phyloP scores from a whole-genome alignment of 2,113 vertebrate genomes.

The Podiceps cristatus region DNA sequence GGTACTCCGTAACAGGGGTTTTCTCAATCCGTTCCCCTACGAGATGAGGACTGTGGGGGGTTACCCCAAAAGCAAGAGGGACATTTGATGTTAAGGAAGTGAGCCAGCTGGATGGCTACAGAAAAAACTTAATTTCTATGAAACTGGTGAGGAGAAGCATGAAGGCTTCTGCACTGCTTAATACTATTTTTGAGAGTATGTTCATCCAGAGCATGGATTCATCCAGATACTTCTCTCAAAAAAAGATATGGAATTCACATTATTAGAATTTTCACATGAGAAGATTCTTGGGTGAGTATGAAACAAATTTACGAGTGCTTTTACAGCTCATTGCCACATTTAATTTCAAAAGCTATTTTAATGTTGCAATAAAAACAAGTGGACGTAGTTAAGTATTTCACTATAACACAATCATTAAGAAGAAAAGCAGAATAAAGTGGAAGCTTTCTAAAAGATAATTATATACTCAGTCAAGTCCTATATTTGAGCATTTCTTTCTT shows the following conservation, averaged over 20 bases:
- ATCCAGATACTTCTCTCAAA: not conserved
- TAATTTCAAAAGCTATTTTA: constrained; percentile 6
- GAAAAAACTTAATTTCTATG: not conserved
- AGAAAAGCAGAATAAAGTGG: not conserved
- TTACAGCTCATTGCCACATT: not conserved
- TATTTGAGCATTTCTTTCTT: not conserved
- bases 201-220: not conserved
- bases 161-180: not conserved
- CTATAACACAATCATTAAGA: not conserved
- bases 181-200: not conserved
- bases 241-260: not conserved
- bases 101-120: not conserved
- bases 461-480: not conserved
- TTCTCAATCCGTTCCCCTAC: not conserved
- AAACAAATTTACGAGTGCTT: not conserved
- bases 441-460: not conserved
- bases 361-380: not conserved
- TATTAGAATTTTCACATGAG: not conserved
- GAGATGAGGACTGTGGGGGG: not conserved
- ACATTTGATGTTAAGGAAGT: not conserved
- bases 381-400: constrained; percentile 10
- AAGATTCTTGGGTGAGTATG: not conserved
- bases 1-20: not conserved
- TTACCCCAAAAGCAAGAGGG: not conserved
- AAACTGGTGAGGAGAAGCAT: not conserved